phyloP scores from a whole-genome alignment of 2,797 vertebrate species.

The Eurystomus glaucurus region DNA sequence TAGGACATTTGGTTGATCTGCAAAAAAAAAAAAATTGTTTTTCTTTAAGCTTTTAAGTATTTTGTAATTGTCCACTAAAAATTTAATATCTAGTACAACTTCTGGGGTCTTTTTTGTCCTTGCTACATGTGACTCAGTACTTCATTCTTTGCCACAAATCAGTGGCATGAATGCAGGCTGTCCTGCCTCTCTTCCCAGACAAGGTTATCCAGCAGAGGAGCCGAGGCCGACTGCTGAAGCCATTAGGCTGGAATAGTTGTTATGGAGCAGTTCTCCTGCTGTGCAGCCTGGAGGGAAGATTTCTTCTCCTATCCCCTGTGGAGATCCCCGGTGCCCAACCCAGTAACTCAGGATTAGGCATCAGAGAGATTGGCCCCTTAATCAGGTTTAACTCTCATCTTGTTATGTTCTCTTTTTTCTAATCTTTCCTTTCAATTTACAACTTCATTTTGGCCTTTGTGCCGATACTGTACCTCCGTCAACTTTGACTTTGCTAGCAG shows the following conservation, averaged over 20 bases:
- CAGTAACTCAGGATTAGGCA: slow-evolving; percentile 60
- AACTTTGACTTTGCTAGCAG: slow-evolving; percentile 15
- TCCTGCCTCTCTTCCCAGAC: neutral
- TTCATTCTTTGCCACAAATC: neutral
- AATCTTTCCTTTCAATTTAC: slow-evolving; percentile 58
- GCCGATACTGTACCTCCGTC: slow-evolving; percentile 28
- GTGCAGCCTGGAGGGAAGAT: slow-evolving; percentile 59
- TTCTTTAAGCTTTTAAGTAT: slow-evolving; percentile 1
- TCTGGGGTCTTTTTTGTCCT: neutral
- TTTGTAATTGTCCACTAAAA: neutral
- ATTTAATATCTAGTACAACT: neutral
- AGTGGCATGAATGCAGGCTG: neutral
- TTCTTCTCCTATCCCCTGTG: slow-evolving; percentile 41
- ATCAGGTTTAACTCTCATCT: slow-evolving; percentile 65
- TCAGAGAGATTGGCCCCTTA: slow-evolving; percentile 32
- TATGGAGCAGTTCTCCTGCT: slow-evolving; percentile 47
- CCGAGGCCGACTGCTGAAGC: slow-evolving; percentile 46
- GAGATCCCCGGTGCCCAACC: neutral
- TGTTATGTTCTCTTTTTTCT: slow-evolving; percentile 36
- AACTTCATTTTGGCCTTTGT: slow-evolving; percentile 44
- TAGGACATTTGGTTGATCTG: neutral
- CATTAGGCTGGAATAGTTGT: slow-evolving; percentile 54
- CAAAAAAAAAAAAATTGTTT: rapidly evolving
- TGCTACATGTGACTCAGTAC: neutral
- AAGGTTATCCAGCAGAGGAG: neutral